A percentile compares a stretch with the other conserved stretches of the same genome.
phyloP scores from a whole-genome alignment of 64 coral and sea anemone genomes.

The Stylophora pistillata region DNA sequence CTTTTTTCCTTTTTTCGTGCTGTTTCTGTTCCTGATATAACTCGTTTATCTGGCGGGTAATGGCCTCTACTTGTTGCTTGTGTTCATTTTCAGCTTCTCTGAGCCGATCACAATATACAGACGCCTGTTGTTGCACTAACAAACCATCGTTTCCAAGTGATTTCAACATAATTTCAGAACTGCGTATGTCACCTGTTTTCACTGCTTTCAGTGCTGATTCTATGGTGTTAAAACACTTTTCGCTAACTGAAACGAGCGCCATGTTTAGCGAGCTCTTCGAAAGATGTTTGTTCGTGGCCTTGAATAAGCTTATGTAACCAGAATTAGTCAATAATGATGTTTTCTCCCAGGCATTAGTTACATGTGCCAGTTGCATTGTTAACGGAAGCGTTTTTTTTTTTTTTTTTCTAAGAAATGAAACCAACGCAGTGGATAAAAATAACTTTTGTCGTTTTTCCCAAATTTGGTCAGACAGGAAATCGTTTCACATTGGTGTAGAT shows the following conservation, averaged over 20 bases:
- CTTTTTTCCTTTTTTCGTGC: background rate
- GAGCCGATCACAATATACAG: background rate
- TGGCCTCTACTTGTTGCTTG: constrained; percentile 1
- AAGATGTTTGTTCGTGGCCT: no score
- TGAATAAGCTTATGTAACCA: no score
- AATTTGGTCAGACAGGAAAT: no score
- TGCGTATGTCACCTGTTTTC: background rate
- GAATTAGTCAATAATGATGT: no score
- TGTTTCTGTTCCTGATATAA: background rate
- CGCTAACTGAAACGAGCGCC: constrained; percentile 35
- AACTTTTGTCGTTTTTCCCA: no score
- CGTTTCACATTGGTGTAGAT: no score
- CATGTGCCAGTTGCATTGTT: no score
- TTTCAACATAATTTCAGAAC: constrained; percentile 11
- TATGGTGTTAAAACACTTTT: constrained; percentile 52
- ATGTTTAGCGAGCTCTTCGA: no score
- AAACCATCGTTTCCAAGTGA: constrained; percentile 27
- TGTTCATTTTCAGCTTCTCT: constrained; percentile 14
- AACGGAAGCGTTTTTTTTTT: no score
- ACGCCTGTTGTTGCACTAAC: constrained; percentile 10
- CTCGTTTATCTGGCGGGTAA: constrained; percentile 38
- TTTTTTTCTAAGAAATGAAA: no score
- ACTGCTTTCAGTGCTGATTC: constrained; percentile 31
- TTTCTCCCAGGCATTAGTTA: no score
- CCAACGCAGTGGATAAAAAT: no score